Conservation (phyloP, 2,113 vertebrate species). For the Lichenostomus cassidix region DNA sequence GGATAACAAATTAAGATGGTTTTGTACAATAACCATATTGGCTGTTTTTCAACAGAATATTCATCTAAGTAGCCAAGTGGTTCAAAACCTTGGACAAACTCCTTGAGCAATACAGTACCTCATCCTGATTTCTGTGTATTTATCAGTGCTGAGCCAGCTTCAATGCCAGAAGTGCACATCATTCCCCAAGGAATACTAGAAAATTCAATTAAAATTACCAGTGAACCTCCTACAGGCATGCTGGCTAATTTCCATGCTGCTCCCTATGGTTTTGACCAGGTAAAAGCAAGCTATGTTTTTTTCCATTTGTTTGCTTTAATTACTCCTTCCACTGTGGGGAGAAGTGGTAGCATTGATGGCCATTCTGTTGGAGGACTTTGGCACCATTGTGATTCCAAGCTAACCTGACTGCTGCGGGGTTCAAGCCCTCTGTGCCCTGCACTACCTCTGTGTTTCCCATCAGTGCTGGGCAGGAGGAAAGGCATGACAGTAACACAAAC, state of each 20-base stretch:
- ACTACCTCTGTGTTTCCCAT: background rate
- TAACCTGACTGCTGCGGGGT: background rate
- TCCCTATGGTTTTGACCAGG: conserved; percentile 81
- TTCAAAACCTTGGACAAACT: conserved; percentile 78
- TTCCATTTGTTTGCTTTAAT: background rate
- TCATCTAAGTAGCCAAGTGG: conserved; percentile 78
- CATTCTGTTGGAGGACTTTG: background rate
- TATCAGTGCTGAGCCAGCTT: conserved; percentile 78
- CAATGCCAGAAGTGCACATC: conserved; percentile 70
- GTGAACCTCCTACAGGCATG: conserved; percentile 79
- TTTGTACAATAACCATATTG: background rate
- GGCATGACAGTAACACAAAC: background rate
- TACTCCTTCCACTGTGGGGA: background rate
- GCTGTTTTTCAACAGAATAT: conserved; percentile 73
- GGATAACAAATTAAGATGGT: background rate
- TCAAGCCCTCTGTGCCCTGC: background rate
- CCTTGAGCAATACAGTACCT: conserved; percentile 69
- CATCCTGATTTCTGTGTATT: conserved; percentile 79
- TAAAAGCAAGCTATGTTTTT: background rate
- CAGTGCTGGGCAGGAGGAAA: background rate
- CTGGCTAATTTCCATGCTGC: conserved; percentile 78
- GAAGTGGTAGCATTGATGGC: background rate
- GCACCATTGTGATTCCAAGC: background rate
- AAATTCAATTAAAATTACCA: conserved; percentile 83
- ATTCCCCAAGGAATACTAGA: conserved; percentile 82